Evolutionary conservation across 2,888 invertebrate genomes (phyloP).

Genomic region (Nasonia oneida): DNA sequence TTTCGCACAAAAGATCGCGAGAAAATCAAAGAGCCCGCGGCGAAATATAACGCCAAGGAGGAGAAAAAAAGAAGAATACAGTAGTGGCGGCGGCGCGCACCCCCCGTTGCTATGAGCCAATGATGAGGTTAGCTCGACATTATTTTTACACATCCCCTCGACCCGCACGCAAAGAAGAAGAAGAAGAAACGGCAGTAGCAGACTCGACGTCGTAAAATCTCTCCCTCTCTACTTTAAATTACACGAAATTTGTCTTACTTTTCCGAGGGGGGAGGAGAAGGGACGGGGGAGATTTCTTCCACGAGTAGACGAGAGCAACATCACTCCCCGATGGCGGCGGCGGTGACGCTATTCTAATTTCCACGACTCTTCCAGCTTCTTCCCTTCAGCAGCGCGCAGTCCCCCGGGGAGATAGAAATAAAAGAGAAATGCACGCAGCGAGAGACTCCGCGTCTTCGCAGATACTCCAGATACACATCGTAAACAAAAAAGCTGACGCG

Average conservation of each 20-base stretch:
- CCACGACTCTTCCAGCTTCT: constrained; percentile 51
- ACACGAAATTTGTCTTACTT: constrained; percentile 72
- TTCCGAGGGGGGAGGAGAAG: constrained; percentile 32
- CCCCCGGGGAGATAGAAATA: constrained; percentile 10
- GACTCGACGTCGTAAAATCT: constrained; percentile 31
- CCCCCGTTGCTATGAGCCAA: constrained; percentile 47
- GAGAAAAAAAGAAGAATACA: neutral
- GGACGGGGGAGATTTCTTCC: constrained; percentile 1
- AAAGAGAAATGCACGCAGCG: neutral
- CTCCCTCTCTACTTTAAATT: constrained; percentile 64
- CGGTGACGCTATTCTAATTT: constrained; percentile 64
- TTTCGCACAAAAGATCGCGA: constrained; percentile 22
- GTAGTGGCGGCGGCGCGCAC: neutral
- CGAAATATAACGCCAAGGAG: neutral
- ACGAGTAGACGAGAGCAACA: constrained; percentile 22
- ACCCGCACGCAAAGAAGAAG: constrained; percentile 15
- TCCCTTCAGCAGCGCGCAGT: constrained; percentile 25
- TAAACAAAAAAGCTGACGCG: too few species aligned
- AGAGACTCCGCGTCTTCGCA: too few species aligned
- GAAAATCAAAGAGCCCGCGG: constrained; percentile 7
- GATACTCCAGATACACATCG: too few species aligned
- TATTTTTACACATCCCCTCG: constrained; percentile 53
- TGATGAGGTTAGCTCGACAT: constrained; percentile 60
- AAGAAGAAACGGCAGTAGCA: neutral
- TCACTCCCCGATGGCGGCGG: constrained; percentile 21